Percentiles rank a stretch among this genome's conserved stretches.
phyloP scores from a whole-genome alignment of 2,797 vertebrate species.

The Rhadinocentrus ornatus region DNA sequence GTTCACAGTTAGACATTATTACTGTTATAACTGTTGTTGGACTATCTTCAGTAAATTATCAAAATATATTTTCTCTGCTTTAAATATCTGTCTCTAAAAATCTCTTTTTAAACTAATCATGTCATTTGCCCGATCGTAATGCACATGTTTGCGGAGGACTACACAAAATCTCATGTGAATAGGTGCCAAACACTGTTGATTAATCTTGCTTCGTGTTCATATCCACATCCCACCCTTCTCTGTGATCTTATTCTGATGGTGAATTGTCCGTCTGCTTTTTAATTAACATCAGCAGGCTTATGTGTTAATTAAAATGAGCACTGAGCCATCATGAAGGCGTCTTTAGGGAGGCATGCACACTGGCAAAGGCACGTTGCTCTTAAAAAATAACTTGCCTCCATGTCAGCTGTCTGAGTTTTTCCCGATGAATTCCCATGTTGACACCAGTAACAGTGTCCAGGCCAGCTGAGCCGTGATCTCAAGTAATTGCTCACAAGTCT shows the following conservation, averaged over 20 bases:
- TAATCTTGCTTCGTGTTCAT: slow-evolving; percentile 27
- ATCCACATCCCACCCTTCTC: slow-evolving; percentile 37
- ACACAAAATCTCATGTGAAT: slow-evolving; percentile 42
- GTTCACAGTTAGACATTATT: neutral
- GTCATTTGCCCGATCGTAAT: neutral
- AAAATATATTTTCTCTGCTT: neutral
- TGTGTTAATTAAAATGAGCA: slow-evolving; percentile 82
- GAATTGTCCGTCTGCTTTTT: slow-evolving; percentile 77
- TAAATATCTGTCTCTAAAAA: neutral
- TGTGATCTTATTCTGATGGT: slow-evolving; percentile 67
- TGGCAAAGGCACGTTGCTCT: slow-evolving; percentile 52
- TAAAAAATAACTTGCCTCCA: slow-evolving; percentile 55
- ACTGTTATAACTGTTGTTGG: neutral
- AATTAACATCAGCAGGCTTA: slow-evolving; percentile 80
- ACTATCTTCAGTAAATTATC: neutral
- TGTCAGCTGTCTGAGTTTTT: slow-evolving; percentile 57
- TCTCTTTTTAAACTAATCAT: slow-evolving; percentile 20
- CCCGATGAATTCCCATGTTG: slow-evolving; percentile 53
- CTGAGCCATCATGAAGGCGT: slow-evolving; percentile 63
- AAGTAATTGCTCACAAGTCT: slow-evolving; percentile 68
- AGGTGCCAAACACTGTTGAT: slow-evolving; percentile 20
- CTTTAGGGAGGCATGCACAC: slow-evolving; percentile 69
- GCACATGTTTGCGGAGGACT: slow-evolving; percentile 24
- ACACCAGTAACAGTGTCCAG: slow-evolving; percentile 55
- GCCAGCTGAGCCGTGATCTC: slow-evolving; percentile 71